Evolutionary conservation across 2,888 invertebrate species (phyloP).

Genomic region (Xestia sexstrigata): DNA sequence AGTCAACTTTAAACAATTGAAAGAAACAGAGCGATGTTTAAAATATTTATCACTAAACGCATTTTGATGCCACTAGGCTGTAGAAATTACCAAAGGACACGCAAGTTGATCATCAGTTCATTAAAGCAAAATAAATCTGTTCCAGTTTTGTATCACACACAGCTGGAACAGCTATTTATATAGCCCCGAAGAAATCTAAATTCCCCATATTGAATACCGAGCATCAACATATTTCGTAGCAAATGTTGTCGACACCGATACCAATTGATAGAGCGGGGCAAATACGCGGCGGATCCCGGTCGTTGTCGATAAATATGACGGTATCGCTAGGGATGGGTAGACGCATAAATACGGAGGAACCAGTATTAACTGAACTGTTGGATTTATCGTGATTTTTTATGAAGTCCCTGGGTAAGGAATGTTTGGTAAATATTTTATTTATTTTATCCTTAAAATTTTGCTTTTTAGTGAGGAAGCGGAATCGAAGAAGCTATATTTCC

Average conservation of each 20-base stretch:
- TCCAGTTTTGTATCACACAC: neutral
- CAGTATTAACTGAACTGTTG: constrained; percentile 41
- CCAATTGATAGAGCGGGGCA: constrained; percentile 43
- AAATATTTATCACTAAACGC: neutral
- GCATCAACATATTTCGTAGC: constrained; percentile 35
- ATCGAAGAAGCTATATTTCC: neutral
- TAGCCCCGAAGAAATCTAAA: neutral
- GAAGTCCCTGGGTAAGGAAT: neutral
- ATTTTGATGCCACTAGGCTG: neutral
- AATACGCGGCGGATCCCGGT: constrained; percentile 35
- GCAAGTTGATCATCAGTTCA: neutral
- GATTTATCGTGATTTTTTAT: constrained; percentile 6
- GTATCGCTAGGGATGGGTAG: constrained; percentile 39
- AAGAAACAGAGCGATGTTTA: neutral
- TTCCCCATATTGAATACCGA: constrained; percentile 22
- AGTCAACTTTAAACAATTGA: neutral
- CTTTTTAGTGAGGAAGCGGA: neutral
- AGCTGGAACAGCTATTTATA: constrained; percentile 7
- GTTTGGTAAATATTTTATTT: neutral
- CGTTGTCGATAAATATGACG: constrained; percentile 54
- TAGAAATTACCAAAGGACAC: neutral
- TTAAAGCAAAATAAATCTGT: neutral
- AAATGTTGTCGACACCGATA: constrained; percentile 49
- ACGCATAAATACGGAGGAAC: constrained; percentile 30
- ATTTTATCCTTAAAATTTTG: neutral